Conservation (phyloP, 2,888 invertebrate genomes). For the Tuta absoluta region DNA sequence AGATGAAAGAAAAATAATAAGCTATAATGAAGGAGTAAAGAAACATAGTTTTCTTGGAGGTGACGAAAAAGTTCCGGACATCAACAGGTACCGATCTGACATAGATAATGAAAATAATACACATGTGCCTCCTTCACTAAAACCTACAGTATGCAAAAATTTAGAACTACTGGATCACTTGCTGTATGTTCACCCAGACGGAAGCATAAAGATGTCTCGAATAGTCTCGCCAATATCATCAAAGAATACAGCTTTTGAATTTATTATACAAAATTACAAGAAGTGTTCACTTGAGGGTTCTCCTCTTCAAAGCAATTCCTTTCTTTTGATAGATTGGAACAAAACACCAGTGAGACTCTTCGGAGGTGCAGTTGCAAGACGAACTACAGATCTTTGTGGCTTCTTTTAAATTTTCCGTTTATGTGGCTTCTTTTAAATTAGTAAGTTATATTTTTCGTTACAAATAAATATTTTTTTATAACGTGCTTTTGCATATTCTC, state of each 20-base stretch:
- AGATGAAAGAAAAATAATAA: constrained; percentile 61
- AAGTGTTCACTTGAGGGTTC: constrained; percentile 64
- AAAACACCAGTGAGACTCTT: constrained; percentile 84
- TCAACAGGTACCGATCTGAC: constrained; percentile 62
- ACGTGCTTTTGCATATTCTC: no score
- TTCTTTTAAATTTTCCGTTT: constrained; percentile 59
- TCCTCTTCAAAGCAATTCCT: constrained; percentile 47
- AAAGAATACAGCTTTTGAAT: constrained; percentile 62
- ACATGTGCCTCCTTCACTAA: constrained; percentile 53
- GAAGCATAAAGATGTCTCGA: constrained; percentile 61
- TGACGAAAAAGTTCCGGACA: constrained; percentile 63
- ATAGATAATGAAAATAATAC: constrained; percentile 46
- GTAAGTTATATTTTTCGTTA: no score
- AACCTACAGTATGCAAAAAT: constrained; percentile 63
- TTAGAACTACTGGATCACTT: constrained; percentile 54
- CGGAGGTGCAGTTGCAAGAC: constrained; percentile 84
- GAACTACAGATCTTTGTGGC: constrained; percentile 82
- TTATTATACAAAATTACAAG: constrained; percentile 66
- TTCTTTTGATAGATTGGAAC: constrained; percentile 83
- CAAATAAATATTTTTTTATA: background rate
- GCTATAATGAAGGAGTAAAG: constrained; percentile 53
- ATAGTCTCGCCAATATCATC: constrained; percentile 61
- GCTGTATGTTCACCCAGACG: constrained; percentile 65
- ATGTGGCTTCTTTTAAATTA: background rate
- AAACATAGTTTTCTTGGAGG: constrained; percentile 65